Percentiles rank a stretch among this genome's conserved stretches.
phyloP scores from a whole-genome alignment of 2,113 vertebrate genomes.

The Proterorhinus semilunaris region DNA sequence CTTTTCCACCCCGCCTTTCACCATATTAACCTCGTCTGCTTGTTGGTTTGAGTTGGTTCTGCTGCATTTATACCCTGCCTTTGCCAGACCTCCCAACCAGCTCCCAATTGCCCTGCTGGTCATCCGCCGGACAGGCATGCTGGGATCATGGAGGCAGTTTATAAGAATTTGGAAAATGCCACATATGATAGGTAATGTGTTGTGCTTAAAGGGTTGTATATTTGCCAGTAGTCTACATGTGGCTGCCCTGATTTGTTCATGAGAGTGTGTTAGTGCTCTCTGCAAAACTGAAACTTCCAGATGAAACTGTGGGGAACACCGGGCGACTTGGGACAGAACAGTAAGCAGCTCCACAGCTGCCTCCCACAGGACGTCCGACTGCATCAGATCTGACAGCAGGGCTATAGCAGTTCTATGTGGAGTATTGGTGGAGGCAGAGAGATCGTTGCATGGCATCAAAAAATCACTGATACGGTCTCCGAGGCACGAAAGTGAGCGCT shows the following conservation, averaged over 20 bases:
- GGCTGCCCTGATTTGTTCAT: constrained; percentile 76
- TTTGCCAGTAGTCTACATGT: constrained; percentile 84
- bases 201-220: constrained; percentile 45
- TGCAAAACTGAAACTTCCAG: constrained; percentile 68
- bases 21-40: constrained; percentile 2
- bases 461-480: constrained; percentile 60
- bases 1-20: constrained; percentile 2
- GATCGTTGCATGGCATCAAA: constrained; percentile 48
- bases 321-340: constrained; percentile 77
- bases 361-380: constrained; percentile 57
- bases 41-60: constrained; percentile 17
- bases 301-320: constrained; percentile 56
- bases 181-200: neutral
- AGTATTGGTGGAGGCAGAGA: neutral
- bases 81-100: constrained; percentile 66
- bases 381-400: constrained; percentile 70
- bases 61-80: constrained; percentile 15
- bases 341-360: constrained; percentile 80
- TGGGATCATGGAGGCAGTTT: constrained; percentile 58
- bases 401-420: constrained; percentile 63
- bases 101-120: constrained; percentile 70
- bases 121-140: constrained; percentile 55
- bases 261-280: constrained; percentile 67
- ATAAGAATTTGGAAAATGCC: constrained; percentile 63
- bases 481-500: constrained; percentile 69